Percentiles rank a stretch among this genome's conserved stretches.
Evolutionary conservation across 1,140 invertebrate genomes (phyloP).

Genomic region (Leptinotarsa texana): DNA sequence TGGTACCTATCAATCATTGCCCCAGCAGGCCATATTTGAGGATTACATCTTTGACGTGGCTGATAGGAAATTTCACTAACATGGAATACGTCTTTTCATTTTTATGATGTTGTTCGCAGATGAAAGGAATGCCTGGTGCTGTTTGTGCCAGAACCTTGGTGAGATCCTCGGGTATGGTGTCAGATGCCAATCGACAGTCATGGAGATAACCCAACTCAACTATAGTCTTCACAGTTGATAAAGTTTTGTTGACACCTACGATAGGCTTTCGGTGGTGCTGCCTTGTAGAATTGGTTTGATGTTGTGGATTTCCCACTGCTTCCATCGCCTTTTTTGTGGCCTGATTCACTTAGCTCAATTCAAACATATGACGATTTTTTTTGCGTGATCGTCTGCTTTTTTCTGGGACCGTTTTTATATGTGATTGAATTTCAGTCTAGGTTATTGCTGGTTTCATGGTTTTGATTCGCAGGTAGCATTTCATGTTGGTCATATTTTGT

Average conservation of each 20-base stretch:
- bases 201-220: background rate
- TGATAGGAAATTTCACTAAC: background rate
- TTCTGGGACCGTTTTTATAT: constrained; percentile 5
- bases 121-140: background rate
- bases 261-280: constrained; percentile 6
- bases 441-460: constrained; percentile 15
- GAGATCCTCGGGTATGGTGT: background rate
- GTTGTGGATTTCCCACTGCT: constrained; percentile 15
- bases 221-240: constrained; percentile 6
- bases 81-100: background rate
- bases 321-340: constrained; percentile 1
- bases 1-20: background rate
- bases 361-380: background rate
- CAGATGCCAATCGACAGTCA: constrained; percentile 11
- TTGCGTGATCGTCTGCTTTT: background rate
- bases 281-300: background rate
- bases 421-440: background rate
- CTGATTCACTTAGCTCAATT: constrained; percentile 11
- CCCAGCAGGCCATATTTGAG: background rate
- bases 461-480: constrained; percentile 1
- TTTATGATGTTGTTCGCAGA: constrained; percentile 5
- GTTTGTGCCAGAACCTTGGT: constrained; percentile 10
- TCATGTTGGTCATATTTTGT: background rate
- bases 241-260: constrained; percentile 12
- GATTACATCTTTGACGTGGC: constrained; percentile 1